These are phyloP conservation scores for Corbicula japonica DNA, from an alignment of 2,888 invertebrate species.

Conservation along the genomic window DNA sequence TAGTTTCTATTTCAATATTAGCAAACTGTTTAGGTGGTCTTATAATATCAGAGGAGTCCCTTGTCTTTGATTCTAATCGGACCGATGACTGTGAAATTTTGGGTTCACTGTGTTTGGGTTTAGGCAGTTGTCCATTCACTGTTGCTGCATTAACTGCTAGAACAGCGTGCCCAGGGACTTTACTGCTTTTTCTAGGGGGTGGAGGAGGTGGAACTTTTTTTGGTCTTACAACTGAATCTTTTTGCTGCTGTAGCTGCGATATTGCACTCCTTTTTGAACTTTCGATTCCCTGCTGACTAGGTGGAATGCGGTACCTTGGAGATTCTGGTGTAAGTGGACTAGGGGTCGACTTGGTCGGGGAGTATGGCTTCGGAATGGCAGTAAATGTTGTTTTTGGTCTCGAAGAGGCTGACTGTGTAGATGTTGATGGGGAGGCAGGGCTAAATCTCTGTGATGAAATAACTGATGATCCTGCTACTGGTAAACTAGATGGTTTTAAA, in stretches of 20 bases:
- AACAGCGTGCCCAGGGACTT: slow-evolving; percentile 67
- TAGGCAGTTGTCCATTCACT: slow-evolving; percentile 60
- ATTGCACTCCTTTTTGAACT: slow-evolving; percentile 3
- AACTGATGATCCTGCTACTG: slow-evolving; percentile 48
- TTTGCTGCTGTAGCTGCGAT: slow-evolving; percentile 17
- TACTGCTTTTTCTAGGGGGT: slow-evolving; percentile 82
- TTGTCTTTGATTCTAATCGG: slow-evolving; percentile 13
- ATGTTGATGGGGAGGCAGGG: slow-evolving; percentile 57
- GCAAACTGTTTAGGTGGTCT: slow-evolving; percentile 65
- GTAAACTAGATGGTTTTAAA: slow-evolving; percentile 61
- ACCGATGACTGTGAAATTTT: slow-evolving; percentile 32
- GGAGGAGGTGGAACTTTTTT: slow-evolving; percentile 85
- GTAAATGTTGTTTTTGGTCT: slow-evolving; percentile 52
- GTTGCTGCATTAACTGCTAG: slow-evolving; percentile 64
- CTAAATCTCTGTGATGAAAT: slow-evolving; percentile 60
- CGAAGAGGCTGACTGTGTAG: slow-evolving; percentile 20
- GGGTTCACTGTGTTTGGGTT: slow-evolving; percentile 36
- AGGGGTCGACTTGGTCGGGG: slow-evolving; percentile 60
- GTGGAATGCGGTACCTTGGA: slow-evolving; percentile 59
- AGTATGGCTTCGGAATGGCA: slow-evolving; percentile 64
- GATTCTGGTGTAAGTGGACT: slow-evolving; percentile 66
- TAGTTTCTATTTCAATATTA: slow-evolving; percentile 51
- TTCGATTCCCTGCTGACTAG: slow-evolving; percentile 40
- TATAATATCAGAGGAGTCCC: slow-evolving; percentile 44
- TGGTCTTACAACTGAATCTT: slow-evolving; percentile 59